Conservation (phyloP, 2,888 invertebrate species). For the Archips crataeganus region DNA sequence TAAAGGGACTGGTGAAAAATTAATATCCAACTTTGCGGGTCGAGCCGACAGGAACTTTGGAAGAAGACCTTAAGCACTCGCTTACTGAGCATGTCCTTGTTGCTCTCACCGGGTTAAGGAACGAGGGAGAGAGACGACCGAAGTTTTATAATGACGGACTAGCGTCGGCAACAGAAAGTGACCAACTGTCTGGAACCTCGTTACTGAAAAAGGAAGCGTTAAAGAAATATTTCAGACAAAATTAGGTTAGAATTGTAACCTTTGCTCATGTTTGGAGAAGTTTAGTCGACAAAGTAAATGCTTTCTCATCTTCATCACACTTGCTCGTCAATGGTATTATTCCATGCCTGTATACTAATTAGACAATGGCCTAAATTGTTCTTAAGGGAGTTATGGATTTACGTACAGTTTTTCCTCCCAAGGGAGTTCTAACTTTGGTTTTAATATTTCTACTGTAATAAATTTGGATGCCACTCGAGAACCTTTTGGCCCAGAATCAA, state of each 20-base stretch:
- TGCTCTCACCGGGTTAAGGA: not conserved
- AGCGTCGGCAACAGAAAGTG: not conserved
- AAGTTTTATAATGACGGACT: not conserved
- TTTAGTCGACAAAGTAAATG: too few species aligned
- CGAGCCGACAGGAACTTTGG: not conserved
- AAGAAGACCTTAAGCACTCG: not conserved
- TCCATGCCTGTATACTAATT: too few species aligned
- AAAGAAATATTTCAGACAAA: not conserved
- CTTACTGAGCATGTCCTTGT: not conserved
- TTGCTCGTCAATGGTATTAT: too few species aligned
- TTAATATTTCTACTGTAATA: too few species aligned
- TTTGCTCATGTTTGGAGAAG: too few species aligned
- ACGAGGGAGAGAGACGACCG: not conserved
- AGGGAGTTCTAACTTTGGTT: too few species aligned
- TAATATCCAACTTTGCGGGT: not conserved
- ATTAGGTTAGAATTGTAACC: not conserved
- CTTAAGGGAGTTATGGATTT: too few species aligned
- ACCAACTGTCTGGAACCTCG: not conserved
- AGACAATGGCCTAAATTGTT: too few species aligned
- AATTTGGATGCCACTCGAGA: too few species aligned
- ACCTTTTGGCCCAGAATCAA: too few species aligned
- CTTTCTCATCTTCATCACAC: too few species aligned
- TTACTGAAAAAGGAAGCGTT: not conserved
- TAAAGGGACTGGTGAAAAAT: constrained; percentile 1
- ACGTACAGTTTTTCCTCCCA: too few species aligned